A percentile compares a stretch with the other conserved stretches of the same genome.
Evolutionary conservation across 2,797 vertebrate species (phyloP).

Genomic region (Pangasius djambal): DNA sequence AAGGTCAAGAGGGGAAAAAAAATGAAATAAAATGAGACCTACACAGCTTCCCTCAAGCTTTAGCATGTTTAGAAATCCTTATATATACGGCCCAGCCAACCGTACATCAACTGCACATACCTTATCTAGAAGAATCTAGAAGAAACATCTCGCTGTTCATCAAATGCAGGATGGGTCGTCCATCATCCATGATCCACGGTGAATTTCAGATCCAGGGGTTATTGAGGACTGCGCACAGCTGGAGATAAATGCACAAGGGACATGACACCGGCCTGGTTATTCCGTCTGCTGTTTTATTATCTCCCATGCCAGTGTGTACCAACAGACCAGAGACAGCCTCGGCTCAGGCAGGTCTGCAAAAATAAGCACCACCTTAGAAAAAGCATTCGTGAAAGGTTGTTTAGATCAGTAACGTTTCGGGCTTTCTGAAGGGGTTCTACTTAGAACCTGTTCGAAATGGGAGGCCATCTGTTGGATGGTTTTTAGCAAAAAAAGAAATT

Average conservation of each 20-base stretch:
- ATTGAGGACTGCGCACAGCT: background rate
- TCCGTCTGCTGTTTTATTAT: background rate
- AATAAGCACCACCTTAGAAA: background rate
- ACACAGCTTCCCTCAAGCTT: background rate
- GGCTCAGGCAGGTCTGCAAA: background rate
- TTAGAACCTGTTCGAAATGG: background rate
- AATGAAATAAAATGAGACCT: background rate
- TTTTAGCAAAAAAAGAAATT: background rate
- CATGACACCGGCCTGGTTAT: background rate
- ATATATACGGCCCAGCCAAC: too few relatives aligned
- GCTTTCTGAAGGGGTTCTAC: background rate
- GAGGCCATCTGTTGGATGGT: background rate
- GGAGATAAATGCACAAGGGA: background rate
- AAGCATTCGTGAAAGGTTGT: background rate
- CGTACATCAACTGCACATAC: background rate
- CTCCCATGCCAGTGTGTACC: background rate
- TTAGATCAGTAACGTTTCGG: background rate
- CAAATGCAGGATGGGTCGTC: background rate
- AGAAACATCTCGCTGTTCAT: background rate
- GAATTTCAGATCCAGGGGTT: constrained; percentile 1
- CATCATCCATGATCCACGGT: background rate
- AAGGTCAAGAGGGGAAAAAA: background rate
- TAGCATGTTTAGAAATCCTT: background rate
- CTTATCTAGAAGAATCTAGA: background rate
- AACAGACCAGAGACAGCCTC: background rate